Evolutionary conservation across 92 coral and sea anemone species (phyloP).

Genomic region (Pocillopora meandrina): DNA sequence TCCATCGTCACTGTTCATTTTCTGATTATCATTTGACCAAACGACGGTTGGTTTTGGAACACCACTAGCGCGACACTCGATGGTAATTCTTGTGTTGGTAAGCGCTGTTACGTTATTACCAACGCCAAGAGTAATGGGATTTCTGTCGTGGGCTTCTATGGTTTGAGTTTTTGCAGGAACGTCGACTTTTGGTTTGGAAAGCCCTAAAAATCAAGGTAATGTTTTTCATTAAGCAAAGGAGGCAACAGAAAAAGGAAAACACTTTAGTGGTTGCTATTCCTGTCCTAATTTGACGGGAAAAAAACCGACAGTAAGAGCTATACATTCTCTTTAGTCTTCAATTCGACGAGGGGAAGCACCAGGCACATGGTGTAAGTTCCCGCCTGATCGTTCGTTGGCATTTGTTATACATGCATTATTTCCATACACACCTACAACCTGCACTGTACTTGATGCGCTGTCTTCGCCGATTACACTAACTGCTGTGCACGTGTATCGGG

Average conservation of each 20-base stretch:
- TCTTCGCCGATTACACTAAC: conserved; percentile 46
- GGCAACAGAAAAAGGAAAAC: too few relatives aligned
- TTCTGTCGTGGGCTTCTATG: conserved; percentile 37
- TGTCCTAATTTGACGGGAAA: too few relatives aligned
- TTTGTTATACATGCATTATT: not conserved
- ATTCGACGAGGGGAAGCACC: too few relatives aligned
- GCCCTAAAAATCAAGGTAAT: conserved; percentile 9
- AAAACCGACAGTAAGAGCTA: too few relatives aligned
- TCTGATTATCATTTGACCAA: conserved; percentile 59
- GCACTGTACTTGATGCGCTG: conserved; percentile 40
- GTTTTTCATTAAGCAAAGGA: too few relatives aligned
- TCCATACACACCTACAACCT: conserved; percentile 58
- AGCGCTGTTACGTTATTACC: conserved; percentile 62
- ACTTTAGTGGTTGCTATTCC: too few relatives aligned
- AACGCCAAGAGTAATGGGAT: conserved; percentile 38
- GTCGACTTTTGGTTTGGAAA: conserved; percentile 27
- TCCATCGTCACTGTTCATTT: conserved; percentile 15
- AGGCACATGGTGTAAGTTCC: too few relatives aligned
- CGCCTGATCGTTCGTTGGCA: too few relatives aligned
- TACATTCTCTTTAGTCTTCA: too few relatives aligned
- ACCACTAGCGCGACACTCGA: conserved; percentile 59
- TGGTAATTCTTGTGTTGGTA: conserved; percentile 53
- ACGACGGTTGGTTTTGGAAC: conserved; percentile 56
- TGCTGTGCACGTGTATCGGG: conserved; percentile 58
- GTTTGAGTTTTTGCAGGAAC: conserved; percentile 17